Base-by-base conservation (phyloP, 1,140 invertebrate genomes). In the Cotesia typhae region DNA sequence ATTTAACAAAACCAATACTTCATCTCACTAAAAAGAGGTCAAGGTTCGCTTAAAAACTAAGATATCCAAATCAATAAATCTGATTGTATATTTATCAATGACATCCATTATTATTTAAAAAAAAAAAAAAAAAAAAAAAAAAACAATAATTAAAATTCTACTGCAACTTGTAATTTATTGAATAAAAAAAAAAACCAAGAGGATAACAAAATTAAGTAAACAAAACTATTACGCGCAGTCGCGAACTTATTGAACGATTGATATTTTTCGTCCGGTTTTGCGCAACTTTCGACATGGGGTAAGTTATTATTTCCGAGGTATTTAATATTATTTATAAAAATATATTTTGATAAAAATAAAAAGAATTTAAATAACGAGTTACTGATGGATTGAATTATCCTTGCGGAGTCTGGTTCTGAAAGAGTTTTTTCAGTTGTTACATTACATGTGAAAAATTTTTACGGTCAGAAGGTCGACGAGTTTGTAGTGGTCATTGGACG, bases 281-380 rank as follows among this genome's bases (percentile, higher is more conserved):
- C 79, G 79, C 79, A 77, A 75, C 79, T 78, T 77, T 67, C 81
- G 78, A 79, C 79, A 84, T 83, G 83, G 83, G 84, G 84, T 85
- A 86, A 85, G 84, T 85, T 81, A 74, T 78, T 67, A 63, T 52
- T 74, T 59, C 65, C 53, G 57, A 47, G 52, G 80, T 73, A 77
- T 78, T 81, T 78, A 69, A 3, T 55, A 9, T 47, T 17, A 55
- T 41, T 55, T 14, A 55, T 55, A 12, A 10, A 35, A 20, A 14
- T 59, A 59, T 9, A 14, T 14, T 59, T 6, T 20, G 4, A 20
- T 9, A 2, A 6, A 17, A 20, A 17, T 1, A 28, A 28, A 28
- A 28, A 28, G 20, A 28, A 28, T 28, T 28, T 28, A 28, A 59
- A 20, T 9, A 9, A 20, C 57, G 9, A 20, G n/a, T 59, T 59